Base-by-base conservation (phyloP, 2,797 vertebrate genomes). In the Falco novaeseelandiae region DNA sequence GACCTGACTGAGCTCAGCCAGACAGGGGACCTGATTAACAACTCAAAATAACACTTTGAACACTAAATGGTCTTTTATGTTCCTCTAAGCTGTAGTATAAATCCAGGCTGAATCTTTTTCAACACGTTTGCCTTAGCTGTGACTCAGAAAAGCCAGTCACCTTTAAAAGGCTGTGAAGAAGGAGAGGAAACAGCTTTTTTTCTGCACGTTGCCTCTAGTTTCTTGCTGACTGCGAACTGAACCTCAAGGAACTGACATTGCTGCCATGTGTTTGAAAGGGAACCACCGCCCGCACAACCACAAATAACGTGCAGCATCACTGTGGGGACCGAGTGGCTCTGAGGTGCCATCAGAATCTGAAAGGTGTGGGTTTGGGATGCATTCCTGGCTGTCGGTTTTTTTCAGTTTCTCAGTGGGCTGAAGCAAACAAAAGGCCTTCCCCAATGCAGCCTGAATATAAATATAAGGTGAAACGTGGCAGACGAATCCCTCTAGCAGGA, bases 121-220 rank as follows among this genome's bases (percentile, higher is more conserved):
- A 70, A 48, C 30, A 76, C 48, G 76, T 90, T 91, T 82, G 76
- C 0, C 1, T 66, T 58, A 90, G 69, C 42, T 82, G 51, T 91
- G 85, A 83, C 72, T 95, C 95, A 95, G 83, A 94, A 90, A 90
- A 90, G 27, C 0, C 42, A 54, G 42, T 57, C 32, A 38, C 65
- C 54, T 95, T 55, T 73, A 55, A 58, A 62, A 32, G 48, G 27
- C 48, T 90, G 83, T 72, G 83, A 90, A 89, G 72, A 80, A 73
- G 83, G 69, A 74, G n/a, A 91, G 72, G 65, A 90, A 93, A 61
- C 30, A n/a, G 36, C 0, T 3, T 74, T 89, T 90, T 57, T 85
- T 26, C 36, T 67, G 58, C 1, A 1, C 26, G 48, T 62, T 91
- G 76, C 72, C 76, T 76, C 44, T 38, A 58, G 38, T n/a, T 88